Percentiles rank a stretch among this genome's conserved stretches.
phyloP scores from a whole-genome alignment of 2,888 invertebrate genomes.

The Melanotus villosus region DNA sequence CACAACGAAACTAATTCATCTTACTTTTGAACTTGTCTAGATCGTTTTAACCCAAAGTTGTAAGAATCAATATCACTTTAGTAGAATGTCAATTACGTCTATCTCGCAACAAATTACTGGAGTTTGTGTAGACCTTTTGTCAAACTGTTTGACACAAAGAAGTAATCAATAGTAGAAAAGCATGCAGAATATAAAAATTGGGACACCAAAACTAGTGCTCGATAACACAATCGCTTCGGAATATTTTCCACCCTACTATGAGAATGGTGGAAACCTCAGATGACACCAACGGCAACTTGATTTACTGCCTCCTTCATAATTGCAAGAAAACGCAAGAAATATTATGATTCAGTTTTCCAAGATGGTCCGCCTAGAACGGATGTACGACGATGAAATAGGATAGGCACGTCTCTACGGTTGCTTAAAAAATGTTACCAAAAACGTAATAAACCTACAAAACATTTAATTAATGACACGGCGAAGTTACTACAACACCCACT shows the following conservation, averaged over 20 bases:
- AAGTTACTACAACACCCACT: too few relatives aligned
- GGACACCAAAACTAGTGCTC: neutral
- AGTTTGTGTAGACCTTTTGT: constrained; percentile 24
- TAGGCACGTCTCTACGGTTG: too few relatives aligned
- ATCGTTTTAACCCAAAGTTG: constrained; percentile 10
- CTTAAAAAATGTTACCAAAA: too few relatives aligned
- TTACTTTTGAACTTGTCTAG: constrained; percentile 22
- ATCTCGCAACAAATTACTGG: constrained; percentile 34
- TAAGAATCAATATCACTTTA: constrained; percentile 38
- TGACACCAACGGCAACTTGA: constrained; percentile 10
- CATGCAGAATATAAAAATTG: constrained; percentile 9
- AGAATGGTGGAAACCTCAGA: constrained; percentile 9
- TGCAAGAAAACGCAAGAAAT: constrained; percentile 22
- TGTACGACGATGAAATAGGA: neutral
- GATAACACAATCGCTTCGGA: neutral
- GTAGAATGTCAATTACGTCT: constrained; percentile 32
- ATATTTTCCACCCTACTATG: neutral
- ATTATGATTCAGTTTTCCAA: neutral
- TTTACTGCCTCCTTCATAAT: constrained; percentile 25
- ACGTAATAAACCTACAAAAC: too few relatives aligned
- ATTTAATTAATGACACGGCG: too few relatives aligned
- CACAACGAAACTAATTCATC: constrained; percentile 6
- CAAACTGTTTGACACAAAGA: constrained; percentile 25
- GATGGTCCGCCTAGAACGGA: neutral
- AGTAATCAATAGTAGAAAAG: constrained; percentile 20